Conservation (phyloP, 2,888 invertebrate genomes). For the Geotrupes spiniger region DNA sequence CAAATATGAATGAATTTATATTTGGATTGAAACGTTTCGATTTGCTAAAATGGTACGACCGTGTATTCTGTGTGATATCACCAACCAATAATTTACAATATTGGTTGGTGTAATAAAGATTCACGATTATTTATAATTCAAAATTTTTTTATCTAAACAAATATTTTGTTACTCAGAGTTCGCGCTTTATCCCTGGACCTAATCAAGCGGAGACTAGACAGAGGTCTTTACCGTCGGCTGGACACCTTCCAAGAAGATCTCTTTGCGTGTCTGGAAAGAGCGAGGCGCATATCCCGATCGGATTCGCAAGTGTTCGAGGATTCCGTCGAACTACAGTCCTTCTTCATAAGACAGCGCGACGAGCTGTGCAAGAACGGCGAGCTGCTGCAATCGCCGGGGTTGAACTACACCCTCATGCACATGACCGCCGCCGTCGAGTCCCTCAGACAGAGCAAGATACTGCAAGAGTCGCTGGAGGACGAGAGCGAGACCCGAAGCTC, state of each 20-base stretch:
- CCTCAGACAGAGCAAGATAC: conserved; percentile 70
- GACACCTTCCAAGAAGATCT: conserved; percentile 97
- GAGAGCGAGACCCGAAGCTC: conserved; percentile 62
- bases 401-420: conserved; percentile 74
- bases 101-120: too few relatives aligned
- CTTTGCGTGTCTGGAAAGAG: conserved; percentile 88
- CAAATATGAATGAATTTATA: too few relatives aligned
- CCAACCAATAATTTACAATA: too few relatives aligned
- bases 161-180: conserved; percentile 53
- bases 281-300: conserved; percentile 80
- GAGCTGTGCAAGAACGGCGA: conserved; percentile 72
- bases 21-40: too few relatives aligned
- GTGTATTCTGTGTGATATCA: too few relatives aligned
- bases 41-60: too few relatives aligned
- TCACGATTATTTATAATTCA: too few relatives aligned
- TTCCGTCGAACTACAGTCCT: conserved; percentile 87
- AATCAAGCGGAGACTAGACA: conserved; percentile 88
- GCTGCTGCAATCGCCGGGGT: conserved; percentile 82
- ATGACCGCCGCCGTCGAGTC: conserved; percentile 73
- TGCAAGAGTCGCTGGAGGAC: conserved; percentile 76
- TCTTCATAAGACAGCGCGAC: conserved; percentile 77
- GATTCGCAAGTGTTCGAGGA: conserved; percentile 97
- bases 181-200: conserved; percentile 88
- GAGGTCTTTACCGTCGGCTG: conserved; percentile 86
- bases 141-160: too few relatives aligned